A percentile compares a stretch with the other conserved stretches of the same genome.
These are phyloP conservation scores for Mamestra configurata DNA, from an alignment of 1,140 invertebrate species.

Conservation along the genomic window DNA sequence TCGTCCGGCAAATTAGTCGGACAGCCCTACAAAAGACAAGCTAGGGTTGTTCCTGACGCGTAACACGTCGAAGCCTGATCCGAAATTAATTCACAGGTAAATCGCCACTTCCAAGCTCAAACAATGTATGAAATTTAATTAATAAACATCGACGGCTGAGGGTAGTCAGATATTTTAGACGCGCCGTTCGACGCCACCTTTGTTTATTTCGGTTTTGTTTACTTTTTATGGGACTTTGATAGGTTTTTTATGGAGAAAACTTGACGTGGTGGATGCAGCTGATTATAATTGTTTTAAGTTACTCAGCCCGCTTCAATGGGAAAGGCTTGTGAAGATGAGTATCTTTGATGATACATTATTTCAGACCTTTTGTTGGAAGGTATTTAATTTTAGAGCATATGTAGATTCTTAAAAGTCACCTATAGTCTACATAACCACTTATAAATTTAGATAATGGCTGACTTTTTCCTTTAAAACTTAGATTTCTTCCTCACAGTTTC, in stretches of 20 bases:
- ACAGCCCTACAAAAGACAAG: constrained; percentile 59
- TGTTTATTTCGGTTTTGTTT: not conserved
- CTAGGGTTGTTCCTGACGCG: constrained; percentile 54
- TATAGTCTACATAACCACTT: no score
- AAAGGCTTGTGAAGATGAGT: no score
- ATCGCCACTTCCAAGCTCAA: constrained; percentile 60
- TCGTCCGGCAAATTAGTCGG: not conserved
- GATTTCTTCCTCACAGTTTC: no score
- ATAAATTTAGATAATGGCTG: no score
- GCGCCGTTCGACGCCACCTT: not conserved
- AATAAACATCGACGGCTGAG: constrained; percentile 52
- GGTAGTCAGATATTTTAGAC: constrained; percentile 27
- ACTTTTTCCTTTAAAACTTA: no score
- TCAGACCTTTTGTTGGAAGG: no score
- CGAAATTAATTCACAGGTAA: constrained; percentile 68
- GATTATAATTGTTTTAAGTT: not conserved
- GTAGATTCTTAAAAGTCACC: no score
- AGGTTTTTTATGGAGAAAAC: not conserved
- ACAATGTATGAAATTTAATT: constrained; percentile 70
- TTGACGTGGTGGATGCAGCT: not conserved
- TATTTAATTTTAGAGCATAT: no score
- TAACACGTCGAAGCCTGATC: constrained; percentile 57
- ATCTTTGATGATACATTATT: no score
- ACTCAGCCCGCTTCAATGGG: no score
- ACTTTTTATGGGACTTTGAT: not conserved